Conservation (phyloP, 2,797 vertebrate genomes). For the Artibeus lituratus region DNA sequence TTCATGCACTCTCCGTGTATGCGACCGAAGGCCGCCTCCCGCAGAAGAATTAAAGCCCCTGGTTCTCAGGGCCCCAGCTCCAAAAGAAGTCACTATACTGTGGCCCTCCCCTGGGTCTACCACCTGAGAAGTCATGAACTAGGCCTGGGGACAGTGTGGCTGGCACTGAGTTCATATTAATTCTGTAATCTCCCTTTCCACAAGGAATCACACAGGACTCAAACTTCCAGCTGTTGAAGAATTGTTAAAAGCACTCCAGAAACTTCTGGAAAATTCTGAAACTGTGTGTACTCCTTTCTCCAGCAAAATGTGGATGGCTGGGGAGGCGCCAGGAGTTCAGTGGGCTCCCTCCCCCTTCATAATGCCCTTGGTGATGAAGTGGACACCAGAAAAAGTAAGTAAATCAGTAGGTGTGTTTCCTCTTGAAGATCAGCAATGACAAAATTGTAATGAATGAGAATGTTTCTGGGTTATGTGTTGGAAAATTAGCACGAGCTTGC, state of each 20-base stretch:
- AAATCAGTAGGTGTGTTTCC: constrained; percentile 61
- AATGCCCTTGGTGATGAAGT: constrained; percentile 62
- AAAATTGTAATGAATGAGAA: constrained; percentile 74
- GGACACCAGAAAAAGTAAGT: constrained; percentile 55
- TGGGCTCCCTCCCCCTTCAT: not conserved
- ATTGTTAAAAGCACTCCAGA: not conserved
- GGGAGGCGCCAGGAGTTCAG: not conserved
- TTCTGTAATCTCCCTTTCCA: not conserved
- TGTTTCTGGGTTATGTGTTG: constrained; percentile 72
- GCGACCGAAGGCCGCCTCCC: not conserved
- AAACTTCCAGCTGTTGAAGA: not conserved
- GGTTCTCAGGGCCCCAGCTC: not conserved
- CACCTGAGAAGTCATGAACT: not conserved
- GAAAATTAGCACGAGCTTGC: constrained; percentile 75
- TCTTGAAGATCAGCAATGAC: constrained; percentile 62
- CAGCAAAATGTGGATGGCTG: not conserved
- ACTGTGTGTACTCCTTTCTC: not conserved
- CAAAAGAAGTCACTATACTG: not conserved
- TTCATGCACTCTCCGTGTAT: not conserved
- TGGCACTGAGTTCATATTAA: not conserved
- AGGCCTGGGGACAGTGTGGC: not conserved
- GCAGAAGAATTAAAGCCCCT: not conserved
- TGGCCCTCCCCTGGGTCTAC: no score
- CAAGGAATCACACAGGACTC: not conserved
- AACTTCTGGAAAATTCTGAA: not conserved